Evolutionary conservation across 2,888 invertebrate genomes (phyloP).

Genomic region (Cabera pusaria): DNA sequence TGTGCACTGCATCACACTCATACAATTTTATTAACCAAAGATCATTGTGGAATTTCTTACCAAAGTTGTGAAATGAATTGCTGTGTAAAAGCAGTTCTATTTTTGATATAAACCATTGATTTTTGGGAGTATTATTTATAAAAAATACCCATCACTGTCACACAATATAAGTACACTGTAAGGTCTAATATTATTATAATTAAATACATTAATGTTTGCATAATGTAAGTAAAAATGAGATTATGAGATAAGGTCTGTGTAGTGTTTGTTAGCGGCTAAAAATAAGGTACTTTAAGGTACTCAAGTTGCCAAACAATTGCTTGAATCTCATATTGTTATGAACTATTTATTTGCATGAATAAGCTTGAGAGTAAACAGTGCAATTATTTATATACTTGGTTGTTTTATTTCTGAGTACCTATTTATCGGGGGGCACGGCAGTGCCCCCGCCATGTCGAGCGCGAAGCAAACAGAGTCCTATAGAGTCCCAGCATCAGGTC

Average conservation of each 20-base stretch:
- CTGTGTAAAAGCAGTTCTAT: constrained; percentile 38
- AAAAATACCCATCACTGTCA: constrained; percentile 10
- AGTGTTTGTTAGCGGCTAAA: constrained; percentile 13
- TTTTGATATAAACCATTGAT: constrained; percentile 42
- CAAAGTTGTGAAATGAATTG: constrained; percentile 48
- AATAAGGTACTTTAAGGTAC: constrained; percentile 41
- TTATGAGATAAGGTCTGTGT: constrained; percentile 10
- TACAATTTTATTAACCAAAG: constrained; percentile 47
- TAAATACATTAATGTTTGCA: no score
- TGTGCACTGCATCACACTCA: constrained; percentile 19
- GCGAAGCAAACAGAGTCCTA: no score
- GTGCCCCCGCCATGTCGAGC: no score
- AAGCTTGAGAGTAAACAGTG: constrained; percentile 75
- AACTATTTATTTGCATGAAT: constrained; percentile 77
- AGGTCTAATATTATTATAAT: neutral
- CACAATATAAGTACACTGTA: constrained; percentile 14
- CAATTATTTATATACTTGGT: constrained; percentile 64
- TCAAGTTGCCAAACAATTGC: constrained; percentile 68
- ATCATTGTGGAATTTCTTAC: constrained; percentile 44
- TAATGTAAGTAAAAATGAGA: constrained; percentile 5
- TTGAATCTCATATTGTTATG: constrained; percentile 66
- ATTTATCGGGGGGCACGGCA: no score
- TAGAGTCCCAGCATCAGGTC: no score
- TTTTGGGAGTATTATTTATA: constrained; percentile 22
- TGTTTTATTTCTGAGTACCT: constrained; percentile 47